Base-by-base conservation (phyloP, 2,113 vertebrate species). In the Sphaerodactylus townsendi region DNA sequence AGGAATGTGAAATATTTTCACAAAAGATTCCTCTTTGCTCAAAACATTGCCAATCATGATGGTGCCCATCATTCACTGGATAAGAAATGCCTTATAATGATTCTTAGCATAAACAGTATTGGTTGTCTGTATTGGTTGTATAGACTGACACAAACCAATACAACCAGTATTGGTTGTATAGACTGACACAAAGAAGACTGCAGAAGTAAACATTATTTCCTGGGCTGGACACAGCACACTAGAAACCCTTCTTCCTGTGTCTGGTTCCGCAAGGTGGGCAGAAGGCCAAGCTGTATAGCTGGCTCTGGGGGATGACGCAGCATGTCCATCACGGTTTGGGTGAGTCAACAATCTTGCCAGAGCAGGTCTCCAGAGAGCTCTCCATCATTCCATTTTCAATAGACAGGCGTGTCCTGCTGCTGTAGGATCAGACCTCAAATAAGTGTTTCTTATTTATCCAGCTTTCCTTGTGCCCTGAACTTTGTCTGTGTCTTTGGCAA, bases 371-470 rank as follows among this genome's bases (percentile, higher is more conserved):
- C 1, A 0, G 64, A 87, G 86, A 86, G 10, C 65, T 89, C 2
- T 8, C 66, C 77, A 33, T 48, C 0, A 10, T 86, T 85, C 75
- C 0, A 8, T 59, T 88, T 88, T 83, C 70, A 87, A 82, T 1
- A 3, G 89, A 81, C 88, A 91, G 81, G 84, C n/a, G 23, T 1
- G 4, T 88, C 87, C 87, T 35, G 83, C 2, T 10, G 87, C 86
- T 68, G 90, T 10, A 28, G n/a, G 84, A 89, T 53, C 46, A 10
- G 81, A 85, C 84, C 82, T 50, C 46, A 0, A 3, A 81, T 59
- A 78, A 83, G 89, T 84, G 39, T 92, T 90, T 87, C 78, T 11
- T 95, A 94, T 95, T 93, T 96, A 85, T 85, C 90, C 91, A 94
- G 94, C 90, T 93, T 91, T 93, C 88, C 64, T 81, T 1, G 21